Conservation (phyloP, 2,888 invertebrate genomes). For the Eupithecia abbreviata region DNA sequence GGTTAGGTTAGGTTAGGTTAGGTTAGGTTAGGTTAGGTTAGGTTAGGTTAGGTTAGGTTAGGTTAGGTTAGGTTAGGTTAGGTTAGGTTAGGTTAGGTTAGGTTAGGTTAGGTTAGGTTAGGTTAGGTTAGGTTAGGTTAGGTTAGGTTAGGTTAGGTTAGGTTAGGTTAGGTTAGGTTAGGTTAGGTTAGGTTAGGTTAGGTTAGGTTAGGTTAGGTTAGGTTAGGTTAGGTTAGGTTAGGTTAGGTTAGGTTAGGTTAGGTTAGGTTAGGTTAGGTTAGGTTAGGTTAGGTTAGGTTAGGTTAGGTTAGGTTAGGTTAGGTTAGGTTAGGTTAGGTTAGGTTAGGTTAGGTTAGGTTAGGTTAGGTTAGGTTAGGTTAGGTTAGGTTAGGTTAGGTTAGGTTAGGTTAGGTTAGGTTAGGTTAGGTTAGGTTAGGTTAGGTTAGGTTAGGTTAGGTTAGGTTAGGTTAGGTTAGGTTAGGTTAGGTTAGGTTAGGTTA, state of each 20-base stretch:
- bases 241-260: constrained; percentile 6
- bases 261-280: constrained; percentile 12
- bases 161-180: constrained; percentile 35
- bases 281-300: constrained; percentile 6
- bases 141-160: constrained; percentile 33
- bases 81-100: too few relatives aligned
- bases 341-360: constrained; percentile 30
- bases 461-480: constrained; percentile 20
- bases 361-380: constrained; percentile 31
- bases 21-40: too few relatives aligned
- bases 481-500: constrained; percentile 21
- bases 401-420: constrained; percentile 29
- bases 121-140: constrained; percentile 34
- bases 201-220: constrained; percentile 19
- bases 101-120: too few relatives aligned
- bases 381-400: constrained; percentile 31
- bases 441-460: constrained; percentile 21
- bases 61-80: too few relatives aligned
- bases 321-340: constrained; percentile 23
- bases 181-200: constrained; percentile 23
- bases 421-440: constrained; percentile 21
- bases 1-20: too few relatives aligned
- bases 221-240: constrained; percentile 21
- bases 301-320: constrained; percentile 14
- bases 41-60: too few relatives aligned